phyloP scores from a whole-genome alignment of 1,140 invertebrate genomes.

The Penaeus indicus region DNA sequence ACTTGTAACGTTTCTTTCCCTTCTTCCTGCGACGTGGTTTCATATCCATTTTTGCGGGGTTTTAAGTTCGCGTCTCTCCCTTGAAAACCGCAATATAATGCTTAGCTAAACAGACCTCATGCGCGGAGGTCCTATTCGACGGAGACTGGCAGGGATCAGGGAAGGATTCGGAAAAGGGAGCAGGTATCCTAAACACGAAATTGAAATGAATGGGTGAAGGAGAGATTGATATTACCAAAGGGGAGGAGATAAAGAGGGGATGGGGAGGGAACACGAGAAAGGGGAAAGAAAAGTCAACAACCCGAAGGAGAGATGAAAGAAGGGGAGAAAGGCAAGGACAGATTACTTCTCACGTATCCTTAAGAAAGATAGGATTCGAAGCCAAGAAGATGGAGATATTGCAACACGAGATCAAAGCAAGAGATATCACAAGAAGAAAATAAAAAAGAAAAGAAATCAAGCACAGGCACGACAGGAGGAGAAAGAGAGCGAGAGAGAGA shows the following conservation, averaged over 20 bases:
- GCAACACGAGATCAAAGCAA: too few species aligned
- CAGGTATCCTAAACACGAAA: background rate
- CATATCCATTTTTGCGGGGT: conserved; percentile 52
- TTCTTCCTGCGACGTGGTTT: conserved; percentile 53
- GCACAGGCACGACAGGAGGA: too few species aligned
- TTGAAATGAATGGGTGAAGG: background rate
- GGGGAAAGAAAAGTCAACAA: background rate
- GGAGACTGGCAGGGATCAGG: background rate
- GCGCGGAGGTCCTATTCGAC: too few species aligned
- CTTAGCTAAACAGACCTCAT: too few species aligned
- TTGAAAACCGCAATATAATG: too few species aligned
- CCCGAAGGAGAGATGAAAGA: background rate
- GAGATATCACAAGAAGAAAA: too few species aligned
- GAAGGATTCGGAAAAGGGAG: background rate
- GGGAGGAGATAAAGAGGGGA: background rate
- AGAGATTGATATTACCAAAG: background rate
- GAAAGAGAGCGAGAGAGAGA: too few species aligned
- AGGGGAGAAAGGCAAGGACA: background rate
- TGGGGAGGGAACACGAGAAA: too few species aligned
- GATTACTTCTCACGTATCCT: too few species aligned
- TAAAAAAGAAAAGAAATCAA: too few species aligned
- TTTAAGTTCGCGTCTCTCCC: conserved; percentile 25
- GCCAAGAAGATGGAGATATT: too few species aligned
- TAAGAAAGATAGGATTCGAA: too few species aligned
- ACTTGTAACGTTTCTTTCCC: conserved; percentile 59